phyloP scores from a whole-genome alignment of 2,797 vertebrate genomes.

The Poliocrania exsul region DNA sequence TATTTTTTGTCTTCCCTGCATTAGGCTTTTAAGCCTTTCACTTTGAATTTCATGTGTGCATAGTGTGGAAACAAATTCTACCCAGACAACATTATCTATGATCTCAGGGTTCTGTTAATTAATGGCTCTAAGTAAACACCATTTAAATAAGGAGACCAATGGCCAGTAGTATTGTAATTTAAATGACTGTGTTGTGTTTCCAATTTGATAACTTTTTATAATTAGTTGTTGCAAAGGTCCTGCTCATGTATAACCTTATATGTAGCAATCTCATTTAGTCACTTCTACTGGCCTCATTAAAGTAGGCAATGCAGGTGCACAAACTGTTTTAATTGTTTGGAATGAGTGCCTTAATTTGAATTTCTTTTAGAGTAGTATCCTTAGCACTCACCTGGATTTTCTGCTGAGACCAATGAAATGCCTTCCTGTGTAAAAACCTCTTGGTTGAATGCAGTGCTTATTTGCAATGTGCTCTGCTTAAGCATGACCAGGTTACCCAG shows the following conservation, averaged over 20 bases:
- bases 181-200: background rate
- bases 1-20: background rate
- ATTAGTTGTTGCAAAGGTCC: background rate
- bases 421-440: background rate
- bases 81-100: background rate
- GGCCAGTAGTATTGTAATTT: background rate
- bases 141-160: background rate
- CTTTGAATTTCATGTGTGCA: constrained; percentile 5
- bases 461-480: background rate
- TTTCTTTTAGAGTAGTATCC: background rate
- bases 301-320: background rate
- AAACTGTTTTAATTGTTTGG: background rate
- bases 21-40: constrained; percentile 16
- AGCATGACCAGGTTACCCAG: background rate
- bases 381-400: background rate
- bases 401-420: background rate
- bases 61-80: constrained; percentile 7
- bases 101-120: background rate
- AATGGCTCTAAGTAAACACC: background rate
- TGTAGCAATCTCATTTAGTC: background rate
- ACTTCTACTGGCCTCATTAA: background rate
- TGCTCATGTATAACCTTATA: background rate
- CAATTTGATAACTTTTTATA: background rate
- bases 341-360: background rate
- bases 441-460: background rate